phyloP scores from a whole-genome alignment of 2,113 vertebrate genomes.

The Philantomba maxwellii region DNA sequence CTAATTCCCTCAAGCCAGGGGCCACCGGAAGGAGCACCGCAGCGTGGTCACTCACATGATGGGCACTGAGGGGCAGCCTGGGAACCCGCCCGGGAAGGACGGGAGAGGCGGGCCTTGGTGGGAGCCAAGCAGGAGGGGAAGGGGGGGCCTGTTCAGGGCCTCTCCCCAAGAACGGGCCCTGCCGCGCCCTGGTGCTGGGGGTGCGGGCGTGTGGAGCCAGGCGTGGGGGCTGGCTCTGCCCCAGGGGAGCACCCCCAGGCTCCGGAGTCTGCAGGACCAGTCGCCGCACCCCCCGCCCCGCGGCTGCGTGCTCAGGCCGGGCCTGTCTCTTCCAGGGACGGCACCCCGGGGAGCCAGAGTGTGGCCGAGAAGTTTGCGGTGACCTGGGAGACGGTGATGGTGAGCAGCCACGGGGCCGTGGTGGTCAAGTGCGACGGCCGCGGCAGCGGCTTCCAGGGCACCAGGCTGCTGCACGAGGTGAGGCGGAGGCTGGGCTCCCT shows the following conservation, averaged over 20 bases:
- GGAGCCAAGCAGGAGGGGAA: not conserved
- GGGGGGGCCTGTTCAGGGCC: no score
- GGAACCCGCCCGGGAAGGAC: not conserved
- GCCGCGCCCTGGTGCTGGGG: not conserved
- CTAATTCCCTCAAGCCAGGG: not conserved
- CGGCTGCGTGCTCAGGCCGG: rapidly evolving
- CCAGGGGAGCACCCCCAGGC: rapidly evolving
- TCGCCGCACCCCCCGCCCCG: rapidly evolving
- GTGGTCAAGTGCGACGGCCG: constrained; percentile 90
- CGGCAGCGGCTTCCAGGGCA: constrained; percentile 93
- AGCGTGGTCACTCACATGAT: rapidly evolving
- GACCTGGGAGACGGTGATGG: constrained; percentile 91
- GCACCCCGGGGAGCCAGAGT: constrained; percentile 89
- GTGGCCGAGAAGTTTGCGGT: constrained; percentile 89
- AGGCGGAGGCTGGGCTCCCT: constrained; percentile 85
- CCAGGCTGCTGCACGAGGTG: constrained; percentile 90
- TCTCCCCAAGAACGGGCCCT: not conserved
- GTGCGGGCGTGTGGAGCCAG: rapidly evolving
- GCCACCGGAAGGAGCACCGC: rapidly evolving
- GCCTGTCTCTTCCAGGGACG: constrained; percentile 80
- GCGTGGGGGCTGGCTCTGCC: rapidly evolving
- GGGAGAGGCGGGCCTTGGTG: rapidly evolving
- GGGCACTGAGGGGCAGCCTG: not conserved
- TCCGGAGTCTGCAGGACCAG: rapidly evolving
- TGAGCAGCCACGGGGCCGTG: constrained; percentile 89